Base-by-base conservation (phyloP, 2,797 vertebrate species). In the Sciurus vulgaris region DNA sequence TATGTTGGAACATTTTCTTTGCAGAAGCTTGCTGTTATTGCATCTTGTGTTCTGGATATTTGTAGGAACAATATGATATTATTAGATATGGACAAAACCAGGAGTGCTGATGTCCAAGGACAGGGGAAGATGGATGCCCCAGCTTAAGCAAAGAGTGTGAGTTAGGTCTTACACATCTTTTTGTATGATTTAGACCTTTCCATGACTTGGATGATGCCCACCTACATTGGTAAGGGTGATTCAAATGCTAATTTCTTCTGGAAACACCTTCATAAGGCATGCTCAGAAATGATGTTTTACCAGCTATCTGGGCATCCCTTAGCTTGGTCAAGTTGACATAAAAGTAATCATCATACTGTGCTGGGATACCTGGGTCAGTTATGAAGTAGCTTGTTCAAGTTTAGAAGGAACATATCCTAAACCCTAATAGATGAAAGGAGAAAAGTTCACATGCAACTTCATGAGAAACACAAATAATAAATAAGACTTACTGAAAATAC, bases 341-440 rank as follows among this genome's bases (percentile, higher is more conserved):
- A 76, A 91, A 67, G 70, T 77, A 74, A 49, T 51, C 38, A 38
- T 54, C 17, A 13, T 18, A 17, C 13, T 38, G 14, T n/a, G 18
- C 7, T 76, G 56, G 24, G n/a, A 78, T 5, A 74, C 9, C 12
- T 1, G 28, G 47, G n/a, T 51, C 33, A 54, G n/a, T 22, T 77
- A 51, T 70, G 56, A 74, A 85, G 47, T 18, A 49, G 14, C 28
- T 15, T 72, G 35, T 92, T 51, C 51, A 65, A 69, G 63, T 38
- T 73, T 91, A 87, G 56, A 87, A 89, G 79, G 73, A 95, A 92
- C 78, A 61, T 24, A 56, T 83, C 41, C 13, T 67, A 56, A 56
- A 54, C 18, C 7, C n/a, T 67, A 86, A 67, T 72, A 69, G 11
- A n/a, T 82, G 56, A 89, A 82, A 93, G 73, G 30, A 81, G n/a